Evolutionary conservation across 2,797 vertebrate genomes (phyloP), one percentile per base, ranked within the genome.

Genomic region (Threskiornis aethiopicus): DNA sequence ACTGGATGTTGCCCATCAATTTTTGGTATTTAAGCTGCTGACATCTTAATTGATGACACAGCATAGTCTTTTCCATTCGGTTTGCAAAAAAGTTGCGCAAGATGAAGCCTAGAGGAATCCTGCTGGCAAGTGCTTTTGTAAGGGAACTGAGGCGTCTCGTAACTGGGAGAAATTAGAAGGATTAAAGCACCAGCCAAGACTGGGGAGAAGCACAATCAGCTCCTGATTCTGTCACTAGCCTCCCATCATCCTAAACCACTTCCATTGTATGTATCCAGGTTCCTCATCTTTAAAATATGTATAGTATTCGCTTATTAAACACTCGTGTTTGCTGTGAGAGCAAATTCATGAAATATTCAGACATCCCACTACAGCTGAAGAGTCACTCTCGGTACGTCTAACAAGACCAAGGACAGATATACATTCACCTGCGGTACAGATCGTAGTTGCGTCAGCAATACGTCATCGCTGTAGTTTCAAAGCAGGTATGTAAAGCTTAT

Each of bases 21-120:
- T 93, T 82, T 51, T 77, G 51, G 46, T 33, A 78, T 84, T 95
- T 79, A 84, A 89, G 49, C 44, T 93, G 55, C 78, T 84, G 90
- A 94, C 73, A 82, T 69, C 28, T 70, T 65, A 84, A 89, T 5
- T 82, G 89, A 92, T 96, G 92, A 89, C 83, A 73, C 39, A 75
- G 75, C 72, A 59, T 5, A 44, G 70, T 46, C 65, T 67, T 52
- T 80, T 88, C 92, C 65, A 66, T 58, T 84, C 31, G 3, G 52
- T 88, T 58, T 76, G 35, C 46, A 89, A 86, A 69, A 26, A 55
- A 25, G n/a, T 62, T 92, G 75, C 5, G 1, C 37, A 87, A 90
- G 62, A 77, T 3, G 19, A 10, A 84, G 84, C 90, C 81, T 58
- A 24, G 39, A 93, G 70, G 58, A 92, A 84, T 84, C 62, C 22